phyloP scores from a whole-genome alignment of 92 coral and sea anemone genomes.

The Umimayanthus chanpuru region DNA sequence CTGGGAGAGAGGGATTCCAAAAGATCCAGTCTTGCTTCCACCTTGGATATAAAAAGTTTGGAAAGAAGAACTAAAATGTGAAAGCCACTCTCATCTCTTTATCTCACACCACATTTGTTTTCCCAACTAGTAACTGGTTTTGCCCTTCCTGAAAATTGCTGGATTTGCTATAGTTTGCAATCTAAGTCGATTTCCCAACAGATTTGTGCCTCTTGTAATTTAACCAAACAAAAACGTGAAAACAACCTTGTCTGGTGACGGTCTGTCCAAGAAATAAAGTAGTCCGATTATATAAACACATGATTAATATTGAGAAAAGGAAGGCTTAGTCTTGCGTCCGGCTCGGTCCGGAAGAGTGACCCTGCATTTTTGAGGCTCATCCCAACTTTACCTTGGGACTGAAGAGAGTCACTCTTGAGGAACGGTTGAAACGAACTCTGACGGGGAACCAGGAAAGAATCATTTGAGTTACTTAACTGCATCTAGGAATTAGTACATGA shows the following conservation, averaged over 20 bases:
- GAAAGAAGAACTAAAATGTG: too few relatives aligned
- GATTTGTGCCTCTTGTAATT: not conserved
- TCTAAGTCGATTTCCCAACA: not conserved
- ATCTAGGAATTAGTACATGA: not conserved
- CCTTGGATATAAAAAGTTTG: too few relatives aligned
- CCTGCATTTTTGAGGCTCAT: not conserved
- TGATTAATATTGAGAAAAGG: slow-evolving; percentile 3
- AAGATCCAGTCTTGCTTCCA: too few relatives aligned
- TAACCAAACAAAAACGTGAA: not conserved
- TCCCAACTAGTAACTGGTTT: too few relatives aligned
- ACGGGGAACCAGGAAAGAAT: not conserved
- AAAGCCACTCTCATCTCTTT: too few relatives aligned
- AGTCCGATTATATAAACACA: not conserved
- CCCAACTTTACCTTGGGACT: not conserved
- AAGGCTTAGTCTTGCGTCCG: slow-evolving; percentile 3
- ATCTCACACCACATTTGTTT: too few relatives aligned
- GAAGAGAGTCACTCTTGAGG: not conserved
- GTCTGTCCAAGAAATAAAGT: not conserved
- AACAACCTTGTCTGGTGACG: not conserved
- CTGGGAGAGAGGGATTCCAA: too few relatives aligned
- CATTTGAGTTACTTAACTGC: not conserved
- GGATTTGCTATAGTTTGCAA: not conserved
- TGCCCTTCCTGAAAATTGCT: too few relatives aligned
- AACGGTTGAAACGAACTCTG: not conserved
- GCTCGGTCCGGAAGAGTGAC: not conserved